A percentile compares a stretch with the other conserved stretches of the same genome.
Conservation (phyloP, 2,113 vertebrate species). For the Craseonycteris thonglongyai region DNA sequence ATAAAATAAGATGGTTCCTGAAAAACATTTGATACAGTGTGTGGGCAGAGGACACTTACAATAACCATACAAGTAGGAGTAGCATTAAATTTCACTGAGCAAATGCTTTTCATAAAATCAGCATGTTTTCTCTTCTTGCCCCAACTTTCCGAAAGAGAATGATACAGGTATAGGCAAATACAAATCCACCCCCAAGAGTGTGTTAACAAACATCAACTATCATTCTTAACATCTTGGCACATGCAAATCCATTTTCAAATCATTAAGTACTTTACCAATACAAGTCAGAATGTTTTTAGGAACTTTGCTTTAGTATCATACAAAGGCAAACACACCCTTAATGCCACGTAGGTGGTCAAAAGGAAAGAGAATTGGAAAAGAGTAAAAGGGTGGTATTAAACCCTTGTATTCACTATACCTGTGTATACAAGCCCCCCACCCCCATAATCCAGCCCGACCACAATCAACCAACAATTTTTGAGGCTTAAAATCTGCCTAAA, state of each 20-base stretch:
- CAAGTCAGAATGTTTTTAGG: neutral
- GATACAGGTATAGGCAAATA: neutral
- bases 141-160: neutral
- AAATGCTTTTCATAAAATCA: neutral
- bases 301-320: neutral
- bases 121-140: neutral
- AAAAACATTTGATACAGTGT: neutral
- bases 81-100: neutral
- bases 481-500: neutral
- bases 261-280: neutral
- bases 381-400: neutral
- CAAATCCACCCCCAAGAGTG: neutral
- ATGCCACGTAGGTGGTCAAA: neutral
- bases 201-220: neutral
- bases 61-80: neutral
- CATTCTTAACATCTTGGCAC: neutral
- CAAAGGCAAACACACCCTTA: neutral
- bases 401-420: neutral
- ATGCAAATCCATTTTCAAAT: neutral
- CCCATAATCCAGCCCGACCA: neutral
- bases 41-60: neutral
- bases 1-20: neutral
- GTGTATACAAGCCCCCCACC: neutral
- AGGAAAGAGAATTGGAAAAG: neutral
- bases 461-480: neutral